Conservation (phyloP, 2,113 vertebrate species). For the Merops nubicus region DNA sequence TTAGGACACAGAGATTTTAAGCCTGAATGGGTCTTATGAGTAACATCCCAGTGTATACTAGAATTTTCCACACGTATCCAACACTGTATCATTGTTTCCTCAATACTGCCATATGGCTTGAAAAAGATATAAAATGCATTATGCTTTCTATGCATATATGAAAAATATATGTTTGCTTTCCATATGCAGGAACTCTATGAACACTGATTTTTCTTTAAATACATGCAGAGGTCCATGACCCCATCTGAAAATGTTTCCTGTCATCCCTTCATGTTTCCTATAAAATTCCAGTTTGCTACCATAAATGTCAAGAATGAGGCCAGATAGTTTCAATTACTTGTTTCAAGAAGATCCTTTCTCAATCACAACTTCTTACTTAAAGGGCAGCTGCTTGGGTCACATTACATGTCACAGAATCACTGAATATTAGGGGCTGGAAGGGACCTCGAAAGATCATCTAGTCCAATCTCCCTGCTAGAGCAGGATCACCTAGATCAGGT, state of each 20-base stretch:
- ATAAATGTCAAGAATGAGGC: slow-evolving; percentile 45
- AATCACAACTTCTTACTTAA: slow-evolving; percentile 21
- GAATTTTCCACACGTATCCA: not conserved
- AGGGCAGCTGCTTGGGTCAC: slow-evolving; percentile 15
- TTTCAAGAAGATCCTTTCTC: slow-evolving; percentile 60
- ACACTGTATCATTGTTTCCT: not conserved
- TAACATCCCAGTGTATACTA: not conserved
- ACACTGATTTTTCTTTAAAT: not conserved
- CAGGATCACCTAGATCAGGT: too few relatives aligned
- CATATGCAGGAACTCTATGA: not conserved
- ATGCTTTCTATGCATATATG: not conserved
- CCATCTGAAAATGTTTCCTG: slow-evolving; percentile 38
- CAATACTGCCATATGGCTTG: not conserved
- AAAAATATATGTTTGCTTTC: slow-evolving; percentile 10
- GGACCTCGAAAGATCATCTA: too few relatives aligned
- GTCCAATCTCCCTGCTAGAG: too few relatives aligned
- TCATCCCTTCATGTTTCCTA: slow-evolving; percentile 20
- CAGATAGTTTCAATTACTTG: slow-evolving; percentile 54
- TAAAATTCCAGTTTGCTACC: slow-evolving; percentile 8
- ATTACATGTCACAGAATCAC: not conserved
- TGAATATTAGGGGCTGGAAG: too few relatives aligned
- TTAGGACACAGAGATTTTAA: not conserved
- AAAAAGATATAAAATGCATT: not conserved
- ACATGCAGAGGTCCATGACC: not conserved
- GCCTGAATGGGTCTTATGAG: not conserved